phyloP scores from a whole-genome alignment of 2,113 vertebrate genomes.

The Machaerirhynchus nigripectus region DNA sequence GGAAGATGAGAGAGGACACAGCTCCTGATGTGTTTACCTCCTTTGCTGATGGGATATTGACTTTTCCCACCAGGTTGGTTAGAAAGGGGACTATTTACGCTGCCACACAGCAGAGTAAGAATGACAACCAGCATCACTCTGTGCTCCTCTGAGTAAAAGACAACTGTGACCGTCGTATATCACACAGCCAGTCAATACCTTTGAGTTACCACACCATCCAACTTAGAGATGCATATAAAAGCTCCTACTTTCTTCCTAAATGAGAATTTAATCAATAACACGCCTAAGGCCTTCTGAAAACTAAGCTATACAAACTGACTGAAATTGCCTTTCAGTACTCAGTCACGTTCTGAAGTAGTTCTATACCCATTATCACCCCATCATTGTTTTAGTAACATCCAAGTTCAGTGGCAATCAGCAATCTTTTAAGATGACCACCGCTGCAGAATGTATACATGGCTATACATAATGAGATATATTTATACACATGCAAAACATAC shows the following conservation, averaged over 20 bases:
- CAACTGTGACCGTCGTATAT: slow-evolving; percentile 69
- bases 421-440: not conserved
- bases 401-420: not conserved
- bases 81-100: slow-evolving; percentile 84
- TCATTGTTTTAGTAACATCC: not conserved
- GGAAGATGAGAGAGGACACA: slow-evolving; percentile 78
- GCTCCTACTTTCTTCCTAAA: slow-evolving; percentile 66
- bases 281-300: slow-evolving; percentile 48
- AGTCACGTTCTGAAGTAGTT: not conserved
- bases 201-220: slow-evolving; percentile 53
- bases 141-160: slow-evolving; percentile 72
- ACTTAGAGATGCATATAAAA: slow-evolving; percentile 71
- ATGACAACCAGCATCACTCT: slow-evolving; percentile 76
- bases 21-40: slow-evolving; percentile 84
- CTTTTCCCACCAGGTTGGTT: slow-evolving; percentile 86
- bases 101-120: slow-evolving; percentile 79
- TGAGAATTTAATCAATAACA: slow-evolving; percentile 68
- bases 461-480: not conserved
- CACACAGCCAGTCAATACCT: slow-evolving; percentile 72
- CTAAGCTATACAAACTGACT: slow-evolving; percentile 11
- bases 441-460: not conserved
- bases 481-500: not conserved
- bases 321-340: not conserved
- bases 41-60: slow-evolving; percentile 87
- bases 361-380: not conserved